Evolutionary conservation across 2,888 invertebrate genomes (phyloP).

Genomic region (Aspidapion aeneum): DNA sequence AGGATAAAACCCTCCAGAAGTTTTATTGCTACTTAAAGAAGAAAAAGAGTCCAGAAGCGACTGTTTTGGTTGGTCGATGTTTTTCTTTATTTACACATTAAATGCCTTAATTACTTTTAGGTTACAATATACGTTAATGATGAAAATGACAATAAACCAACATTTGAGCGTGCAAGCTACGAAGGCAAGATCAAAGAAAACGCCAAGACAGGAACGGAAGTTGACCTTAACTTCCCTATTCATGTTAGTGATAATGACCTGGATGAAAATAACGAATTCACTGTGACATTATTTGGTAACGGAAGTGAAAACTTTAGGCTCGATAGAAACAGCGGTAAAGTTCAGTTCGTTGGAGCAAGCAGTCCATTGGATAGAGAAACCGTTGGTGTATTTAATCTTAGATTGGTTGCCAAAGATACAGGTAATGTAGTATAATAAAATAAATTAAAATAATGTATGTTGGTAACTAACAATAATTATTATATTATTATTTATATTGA

Average conservation of each 20-base stretch:
- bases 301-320: constrained; percentile 71
- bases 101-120: constrained; percentile 63
- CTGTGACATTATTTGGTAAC: constrained; percentile 67
- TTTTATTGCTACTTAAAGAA: too few relatives aligned
- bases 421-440: too few relatives aligned
- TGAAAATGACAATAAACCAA: constrained; percentile 83
- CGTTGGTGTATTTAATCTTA: constrained; percentile 62
- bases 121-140: constrained; percentile 78
- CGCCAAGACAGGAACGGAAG: constrained; percentile 63
- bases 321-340: constrained; percentile 60
- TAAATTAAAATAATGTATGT: too few relatives aligned
- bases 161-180: constrained; percentile 68
- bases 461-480: too few relatives aligned
- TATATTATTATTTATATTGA: too few relatives aligned
- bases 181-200: constrained; percentile 80
- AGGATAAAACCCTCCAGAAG: too few relatives aligned
- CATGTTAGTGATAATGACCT: constrained; percentile 70
- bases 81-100: constrained; percentile 49
- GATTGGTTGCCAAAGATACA: constrained; percentile 70
- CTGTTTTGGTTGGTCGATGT: too few relatives aligned
- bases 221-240: constrained; percentile 65
- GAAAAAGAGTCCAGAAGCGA: too few relatives aligned
- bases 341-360: constrained; percentile 53
- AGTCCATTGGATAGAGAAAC: constrained; percentile 68
- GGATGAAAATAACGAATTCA: constrained; percentile 65